These are phyloP conservation scores for Nephrocerus scutellatus DNA, from an alignment of 2,888 invertebrate species.

Conservation along the genomic window DNA sequence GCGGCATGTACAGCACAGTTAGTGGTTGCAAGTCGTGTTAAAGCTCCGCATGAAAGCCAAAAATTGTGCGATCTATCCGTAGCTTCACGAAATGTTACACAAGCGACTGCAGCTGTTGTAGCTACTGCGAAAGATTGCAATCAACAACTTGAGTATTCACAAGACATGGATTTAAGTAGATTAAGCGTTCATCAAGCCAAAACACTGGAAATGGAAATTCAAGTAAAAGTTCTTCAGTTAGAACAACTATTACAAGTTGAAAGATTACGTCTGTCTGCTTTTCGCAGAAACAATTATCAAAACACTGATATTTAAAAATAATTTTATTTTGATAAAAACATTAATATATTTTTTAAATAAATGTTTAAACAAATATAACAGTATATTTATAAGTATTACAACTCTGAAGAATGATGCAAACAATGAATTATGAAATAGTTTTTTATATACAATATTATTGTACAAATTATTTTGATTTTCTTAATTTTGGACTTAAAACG, in stretches of 20 bases:
- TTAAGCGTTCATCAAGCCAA: constrained; percentile 91
- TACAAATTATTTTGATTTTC: no score
- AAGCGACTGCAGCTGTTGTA: constrained; percentile 86
- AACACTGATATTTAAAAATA: constrained; percentile 35
- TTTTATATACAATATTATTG: no score
- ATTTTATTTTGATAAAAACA: no score
- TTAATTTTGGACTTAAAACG: no score
- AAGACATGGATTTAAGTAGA: constrained; percentile 82
- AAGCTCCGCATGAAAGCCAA: constrained; percentile 77
- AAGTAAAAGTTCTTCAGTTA: constrained; percentile 87
- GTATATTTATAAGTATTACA: no score
- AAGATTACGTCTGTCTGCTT: constrained; percentile 72
- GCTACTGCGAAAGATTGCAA: constrained; percentile 89
- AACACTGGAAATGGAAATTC: constrained; percentile 94
- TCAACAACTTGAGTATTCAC: constrained; percentile 79
- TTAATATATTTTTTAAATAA: no score
- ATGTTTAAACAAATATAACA: no score
- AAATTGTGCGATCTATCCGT: constrained; percentile 73
- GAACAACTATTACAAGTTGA: constrained; percentile 87
- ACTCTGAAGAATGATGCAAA: no score
- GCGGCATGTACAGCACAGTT: constrained; percentile 94
- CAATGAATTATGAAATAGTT: no score
- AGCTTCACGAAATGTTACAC: constrained; percentile 83
- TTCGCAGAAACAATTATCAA: constrained; percentile 84
- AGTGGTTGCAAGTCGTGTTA: constrained; percentile 93